Evolutionary conservation across 2,113 vertebrate genomes (phyloP).

Genomic region (Zootoca vivipara): DNA sequence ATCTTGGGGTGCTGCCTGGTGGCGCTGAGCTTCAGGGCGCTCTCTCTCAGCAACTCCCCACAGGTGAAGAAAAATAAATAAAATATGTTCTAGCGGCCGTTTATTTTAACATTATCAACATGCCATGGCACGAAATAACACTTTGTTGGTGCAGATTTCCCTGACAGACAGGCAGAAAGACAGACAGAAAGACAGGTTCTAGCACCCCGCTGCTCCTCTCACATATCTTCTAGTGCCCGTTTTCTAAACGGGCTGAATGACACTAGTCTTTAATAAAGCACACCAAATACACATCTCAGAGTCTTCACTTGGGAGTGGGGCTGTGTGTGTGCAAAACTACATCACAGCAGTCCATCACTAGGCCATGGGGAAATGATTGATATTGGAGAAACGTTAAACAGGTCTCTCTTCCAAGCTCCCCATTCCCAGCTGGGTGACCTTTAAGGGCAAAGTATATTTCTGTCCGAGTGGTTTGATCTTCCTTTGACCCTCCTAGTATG

Average conservation of each 20-base stretch:
- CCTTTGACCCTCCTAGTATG: not conserved
- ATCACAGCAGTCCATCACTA: not conserved
- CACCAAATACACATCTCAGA: no score
- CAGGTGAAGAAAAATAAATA: constrained; percentile 77
- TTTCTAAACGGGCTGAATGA: no score
- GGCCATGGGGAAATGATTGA: not conserved
- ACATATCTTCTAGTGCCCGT: no score
- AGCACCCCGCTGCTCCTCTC: no score
- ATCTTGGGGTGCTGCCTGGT: constrained; percentile 85
- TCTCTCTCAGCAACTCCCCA: constrained; percentile 77
- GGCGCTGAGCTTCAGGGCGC: constrained; percentile 83
- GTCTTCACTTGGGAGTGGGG: no score
- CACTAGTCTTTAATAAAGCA: no score
- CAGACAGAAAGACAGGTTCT: no score
- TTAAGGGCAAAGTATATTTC: not conserved
- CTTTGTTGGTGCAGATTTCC: no score
- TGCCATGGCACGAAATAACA: no score
- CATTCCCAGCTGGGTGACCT: not conserved
- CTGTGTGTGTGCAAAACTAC: not conserved
- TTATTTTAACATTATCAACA: no score
- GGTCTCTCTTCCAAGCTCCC: not conserved
- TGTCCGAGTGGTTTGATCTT: not conserved
- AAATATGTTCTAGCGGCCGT: no score
- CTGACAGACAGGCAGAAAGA: no score
- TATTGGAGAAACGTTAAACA: not conserved